Base-by-base conservation (phyloP, 2,113 vertebrate genomes). In the Cochlearius cochlearius region DNA sequence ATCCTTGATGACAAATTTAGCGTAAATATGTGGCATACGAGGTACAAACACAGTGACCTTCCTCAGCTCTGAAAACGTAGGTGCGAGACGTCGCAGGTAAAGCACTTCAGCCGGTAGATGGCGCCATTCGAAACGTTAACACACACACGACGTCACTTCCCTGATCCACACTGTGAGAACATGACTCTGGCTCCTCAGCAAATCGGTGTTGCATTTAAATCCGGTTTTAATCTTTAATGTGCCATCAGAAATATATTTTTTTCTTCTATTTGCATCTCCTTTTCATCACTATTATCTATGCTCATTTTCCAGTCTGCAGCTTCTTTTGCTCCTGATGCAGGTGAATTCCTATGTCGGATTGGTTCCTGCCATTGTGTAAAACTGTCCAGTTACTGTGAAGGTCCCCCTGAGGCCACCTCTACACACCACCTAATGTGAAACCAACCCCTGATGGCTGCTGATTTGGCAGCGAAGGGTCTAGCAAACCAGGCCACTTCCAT, bases 101-200 rank as follows among this genome's bases (percentile, higher is more conserved):
- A 16, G 29, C 58, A 3, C 26, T 53, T 22, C 56, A 15, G 81
- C 60, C n/a, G 15, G 29, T 8, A 43, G 73, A 41, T 59, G 67
- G 73, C 20, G 36, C 62, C 63, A 55, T 21, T 32, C 21, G 7
- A 50, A 39, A 7, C 7, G 22, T 3, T 23, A 11, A 5, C 22
- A 1, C 7, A 0, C 3, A 3, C 0, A 0, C 15, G 39, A 41
- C 1, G 9, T 32, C 34, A 36, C n/a, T 39, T 34, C 17, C 62
- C 17, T 7, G 23, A 6, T 10, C 12, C 4, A 0, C 34, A 9
- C 32, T 3, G 30, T 5, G 10, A 21, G 55, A 36, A 4, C 3
- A 12, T 4, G 34, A n/a, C 56, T 39, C 34, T 5, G 0, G 6
- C 38, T 11, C 41, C 53, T 30, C 30, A 19, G 18, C 15, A 66